Evolutionary conservation across 2,113 vertebrate species (phyloP).

Genomic region (Megaceryle torquata): DNA sequence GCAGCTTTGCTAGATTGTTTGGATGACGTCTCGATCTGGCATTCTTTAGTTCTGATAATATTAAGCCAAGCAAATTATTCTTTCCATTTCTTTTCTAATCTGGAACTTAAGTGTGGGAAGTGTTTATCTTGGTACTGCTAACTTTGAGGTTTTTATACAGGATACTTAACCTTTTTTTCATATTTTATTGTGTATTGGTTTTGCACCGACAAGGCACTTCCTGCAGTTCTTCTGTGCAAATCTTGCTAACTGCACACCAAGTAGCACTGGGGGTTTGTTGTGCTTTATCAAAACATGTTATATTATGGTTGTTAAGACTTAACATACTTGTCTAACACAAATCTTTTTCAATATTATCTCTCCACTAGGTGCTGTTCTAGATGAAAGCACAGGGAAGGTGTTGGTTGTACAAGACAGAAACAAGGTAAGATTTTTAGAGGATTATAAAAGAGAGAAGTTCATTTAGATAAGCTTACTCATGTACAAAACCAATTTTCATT

Average conservation of each 20-base stretch:
- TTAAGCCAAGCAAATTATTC: not conserved
- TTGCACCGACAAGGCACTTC: not conserved
- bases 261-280: not conserved
- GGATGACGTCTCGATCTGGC: not conserved
- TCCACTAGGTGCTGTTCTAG: conserved; percentile 87
- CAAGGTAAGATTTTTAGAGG: conserved; percentile 77
- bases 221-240: not conserved
- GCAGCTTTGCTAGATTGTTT: not conserved
- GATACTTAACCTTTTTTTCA: not conserved
- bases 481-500: not conserved
- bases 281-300: not conserved
- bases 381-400: conserved; percentile 85
- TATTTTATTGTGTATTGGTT: not conserved
- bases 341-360: not conserved
- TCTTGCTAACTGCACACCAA: not conserved
- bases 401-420: conserved; percentile 93
- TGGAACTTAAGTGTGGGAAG: not conserved
- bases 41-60: conserved; percentile 13
- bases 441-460: not conserved
- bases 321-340: not conserved
- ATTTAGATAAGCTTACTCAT: not conserved
- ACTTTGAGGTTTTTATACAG: not conserved
- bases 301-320: not conserved
- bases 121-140: not conserved
- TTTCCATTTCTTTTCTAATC: not conserved